Conservation (phyloP, 2,113 vertebrate genomes). For the Phrynosoma blainvillii region DNA sequence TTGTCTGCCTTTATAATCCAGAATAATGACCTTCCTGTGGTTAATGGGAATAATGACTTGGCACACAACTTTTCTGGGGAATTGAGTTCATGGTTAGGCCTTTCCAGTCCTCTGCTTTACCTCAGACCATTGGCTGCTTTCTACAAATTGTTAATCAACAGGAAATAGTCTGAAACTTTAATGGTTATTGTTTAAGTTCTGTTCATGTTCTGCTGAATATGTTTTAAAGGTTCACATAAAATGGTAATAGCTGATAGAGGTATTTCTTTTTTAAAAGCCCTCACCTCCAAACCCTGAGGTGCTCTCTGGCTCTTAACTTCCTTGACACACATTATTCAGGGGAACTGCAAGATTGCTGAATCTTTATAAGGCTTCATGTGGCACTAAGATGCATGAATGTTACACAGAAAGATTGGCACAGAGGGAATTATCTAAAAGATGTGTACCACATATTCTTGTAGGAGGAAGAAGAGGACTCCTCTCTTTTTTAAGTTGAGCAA, state of each 20-base stretch:
- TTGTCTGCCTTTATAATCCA: background rate
- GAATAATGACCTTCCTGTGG: background rate
- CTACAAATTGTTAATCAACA: background rate
- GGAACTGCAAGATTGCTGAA: background rate
- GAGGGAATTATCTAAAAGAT: too few species aligned
- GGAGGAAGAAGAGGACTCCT: too few species aligned
- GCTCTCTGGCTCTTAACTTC: background rate
- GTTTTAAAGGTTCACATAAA: conserved; percentile 10
- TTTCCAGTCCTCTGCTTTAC: conserved; percentile 19
- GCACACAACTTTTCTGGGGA: conserved; percentile 19
- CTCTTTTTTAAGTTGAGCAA: too few species aligned
- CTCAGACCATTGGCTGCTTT: background rate
- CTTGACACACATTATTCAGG: background rate
- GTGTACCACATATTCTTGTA: background rate
- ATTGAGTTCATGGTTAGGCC: conserved; percentile 18
- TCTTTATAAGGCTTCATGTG: background rate
- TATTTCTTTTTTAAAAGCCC: background rate
- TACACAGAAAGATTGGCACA: background rate
- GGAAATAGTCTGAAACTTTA: conserved; percentile 36
- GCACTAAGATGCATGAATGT: background rate
- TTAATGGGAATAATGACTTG: background rate
- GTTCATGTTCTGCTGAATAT: conserved; percentile 1
- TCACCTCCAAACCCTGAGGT: background rate
- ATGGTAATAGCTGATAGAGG: background rate
- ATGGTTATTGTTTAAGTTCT: conserved; percentile 6